Evolutionary conservation across 2,888 invertebrate species (phyloP).

Genomic region (Trypoxylon attenuatum): DNA sequence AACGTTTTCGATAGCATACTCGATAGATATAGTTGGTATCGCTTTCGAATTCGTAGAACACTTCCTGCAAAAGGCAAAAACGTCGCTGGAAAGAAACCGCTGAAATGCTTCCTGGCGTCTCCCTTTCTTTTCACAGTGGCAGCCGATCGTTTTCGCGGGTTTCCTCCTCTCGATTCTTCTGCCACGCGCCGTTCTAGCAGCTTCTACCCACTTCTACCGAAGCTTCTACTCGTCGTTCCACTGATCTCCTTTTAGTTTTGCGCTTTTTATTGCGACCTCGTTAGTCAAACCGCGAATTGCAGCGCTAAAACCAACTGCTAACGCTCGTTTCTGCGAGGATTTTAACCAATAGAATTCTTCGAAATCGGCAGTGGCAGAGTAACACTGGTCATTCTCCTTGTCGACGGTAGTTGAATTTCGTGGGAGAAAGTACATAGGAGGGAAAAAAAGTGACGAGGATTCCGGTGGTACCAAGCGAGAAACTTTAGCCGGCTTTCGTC

Average conservation of each 20-base stretch:
- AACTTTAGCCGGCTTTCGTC: slow-evolving; percentile 15
- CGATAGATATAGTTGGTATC: too few species aligned
- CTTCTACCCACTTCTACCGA: slow-evolving; percentile 14
- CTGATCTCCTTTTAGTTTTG: slow-evolving; percentile 33
- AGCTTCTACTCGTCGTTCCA: slow-evolving; percentile 15
- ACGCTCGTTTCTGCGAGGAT: background rate
- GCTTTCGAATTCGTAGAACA: too few species aligned
- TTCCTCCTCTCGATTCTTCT: background rate
- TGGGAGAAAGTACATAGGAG: slow-evolving; percentile 24
- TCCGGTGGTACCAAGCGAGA: too few species aligned
- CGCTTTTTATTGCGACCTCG: slow-evolving; percentile 27
- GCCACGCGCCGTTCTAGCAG: slow-evolving; percentile 4
- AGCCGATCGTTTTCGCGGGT: background rate
- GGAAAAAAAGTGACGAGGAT: slow-evolving; percentile 38
- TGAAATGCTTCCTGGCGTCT: background rate
- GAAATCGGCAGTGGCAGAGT: too few species aligned
- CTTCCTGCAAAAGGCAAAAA: too few species aligned
- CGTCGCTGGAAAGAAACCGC: background rate
- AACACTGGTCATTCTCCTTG: too few species aligned
- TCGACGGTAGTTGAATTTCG: slow-evolving; percentile 29
- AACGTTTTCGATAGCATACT: too few species aligned
- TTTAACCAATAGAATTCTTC: background rate
- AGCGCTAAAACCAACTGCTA: background rate
- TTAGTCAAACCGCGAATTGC: slow-evolving; percentile 21
- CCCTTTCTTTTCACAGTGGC: background rate